Evolutionary conservation across 1,140 invertebrate genomes (phyloP), one percentile per base, ranked within the genome.

Genomic region (Leptestheria dahalacensis): DNA sequence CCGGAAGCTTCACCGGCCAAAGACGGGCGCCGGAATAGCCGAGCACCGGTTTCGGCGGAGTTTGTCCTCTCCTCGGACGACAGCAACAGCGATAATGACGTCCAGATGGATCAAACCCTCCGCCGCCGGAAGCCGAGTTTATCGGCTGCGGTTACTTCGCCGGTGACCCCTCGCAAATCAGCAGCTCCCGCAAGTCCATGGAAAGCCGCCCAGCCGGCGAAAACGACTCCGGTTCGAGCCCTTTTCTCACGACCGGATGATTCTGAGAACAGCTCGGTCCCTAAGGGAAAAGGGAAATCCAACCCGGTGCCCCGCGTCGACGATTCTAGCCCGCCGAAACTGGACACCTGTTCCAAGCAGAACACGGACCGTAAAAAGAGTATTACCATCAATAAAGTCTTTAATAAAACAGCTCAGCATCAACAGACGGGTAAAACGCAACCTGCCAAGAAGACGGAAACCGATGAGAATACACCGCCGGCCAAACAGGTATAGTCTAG

Each of bases 21-120:
- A 10, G 15, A 21, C 49, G 3, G 11, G 12, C 24, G 47, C 6
- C 25, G n/a, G 23, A 24, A 26, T 18, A 28, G 49, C 49, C 20
- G 15, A 9, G 20, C 59, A 6, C 33, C 33, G 15, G 33, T 41
- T 41, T 41, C 33, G 6, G 33, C 33, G 15, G 33, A 41, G 33
- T 41, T 41, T 41, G 6, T n/a, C n/a, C n/a, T 41, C 6, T 41
- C 33, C 6, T 41, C 33, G 33, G 33, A 41, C 15, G 33, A 41
- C 15, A 41, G 26, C 51, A 18, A 28, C 21, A 15, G 2, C n/a
- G 49, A 46, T 20, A 54, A 59, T 21, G 59, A 62, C 1, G 63
- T 59, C 25, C 60, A 62, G 0, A 58, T 60, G 25, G 48, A 52
- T n/a, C 60, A 57, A 21, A 57, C 61, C 1, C 62, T 61, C 61